Conservation (phyloP, 2,113 vertebrate genomes). For the Oncorhynchus kisutch region DNA sequence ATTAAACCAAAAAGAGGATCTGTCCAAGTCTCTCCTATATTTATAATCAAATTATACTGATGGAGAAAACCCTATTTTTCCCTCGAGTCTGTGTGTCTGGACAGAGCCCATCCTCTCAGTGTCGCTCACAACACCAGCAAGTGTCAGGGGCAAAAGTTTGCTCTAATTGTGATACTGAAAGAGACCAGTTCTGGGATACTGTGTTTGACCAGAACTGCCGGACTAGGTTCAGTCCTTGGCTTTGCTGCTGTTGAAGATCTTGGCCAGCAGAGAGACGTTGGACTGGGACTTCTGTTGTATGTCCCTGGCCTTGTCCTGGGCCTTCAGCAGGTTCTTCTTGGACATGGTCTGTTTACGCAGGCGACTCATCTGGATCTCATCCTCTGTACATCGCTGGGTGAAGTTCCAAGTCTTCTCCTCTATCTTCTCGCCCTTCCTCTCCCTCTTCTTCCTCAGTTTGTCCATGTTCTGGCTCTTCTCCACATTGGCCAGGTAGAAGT, state of each 20-base stretch:
- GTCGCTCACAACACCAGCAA: not conserved
- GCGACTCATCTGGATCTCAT: conserved; percentile 75
- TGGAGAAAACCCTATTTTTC: not conserved
- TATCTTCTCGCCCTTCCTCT: conserved; percentile 47
- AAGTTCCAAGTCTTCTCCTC: conserved; percentile 80
- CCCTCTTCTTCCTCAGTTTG: conserved; percentile 57
- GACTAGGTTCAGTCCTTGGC: not conserved
- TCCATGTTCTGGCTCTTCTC: conserved; percentile 80
- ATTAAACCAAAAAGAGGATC: no score
- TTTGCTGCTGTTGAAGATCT: conserved; percentile 76
- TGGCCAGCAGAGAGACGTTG: conserved; percentile 80
- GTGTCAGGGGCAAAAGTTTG: no score
- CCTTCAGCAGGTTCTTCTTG: conserved; percentile 58
- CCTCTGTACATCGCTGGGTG: conserved; percentile 81
- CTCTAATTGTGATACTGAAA: no score
- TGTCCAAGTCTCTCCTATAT: no score
- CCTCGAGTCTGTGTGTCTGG: not conserved
- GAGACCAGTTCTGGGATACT: no score
- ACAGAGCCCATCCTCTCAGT: not conserved
- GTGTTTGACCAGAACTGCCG: not conserved
- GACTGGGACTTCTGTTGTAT: conserved; percentile 80
- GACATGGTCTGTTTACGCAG: conserved; percentile 49
- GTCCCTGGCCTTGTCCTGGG: conserved; percentile 57
- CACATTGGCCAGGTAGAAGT: conserved; percentile 85
- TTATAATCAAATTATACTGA: no score